phyloP scores from a whole-genome alignment of 2,113 vertebrate genomes.

The Tyto alba region DNA sequence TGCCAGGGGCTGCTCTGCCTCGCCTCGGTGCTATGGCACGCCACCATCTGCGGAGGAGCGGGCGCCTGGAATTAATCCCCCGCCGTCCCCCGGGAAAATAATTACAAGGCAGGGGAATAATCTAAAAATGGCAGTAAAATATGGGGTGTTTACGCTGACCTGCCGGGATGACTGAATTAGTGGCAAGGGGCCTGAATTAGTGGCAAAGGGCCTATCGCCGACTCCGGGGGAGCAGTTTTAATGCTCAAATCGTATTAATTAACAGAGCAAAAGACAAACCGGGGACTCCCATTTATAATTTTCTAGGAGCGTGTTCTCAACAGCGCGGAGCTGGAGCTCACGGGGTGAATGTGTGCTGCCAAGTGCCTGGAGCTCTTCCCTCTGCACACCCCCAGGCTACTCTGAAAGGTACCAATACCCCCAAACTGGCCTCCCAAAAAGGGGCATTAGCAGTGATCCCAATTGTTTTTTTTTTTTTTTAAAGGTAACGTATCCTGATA shows the following conservation, averaged over 20 bases:
- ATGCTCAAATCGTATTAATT: neutral
- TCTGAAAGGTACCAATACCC: neutral
- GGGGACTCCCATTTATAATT: neutral
- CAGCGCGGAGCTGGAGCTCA: neutral
- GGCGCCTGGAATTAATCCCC: neutral
- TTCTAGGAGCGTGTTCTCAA: neutral
- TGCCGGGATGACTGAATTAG: neutral
- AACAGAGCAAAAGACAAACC: neutral
- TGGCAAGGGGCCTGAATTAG: neutral
- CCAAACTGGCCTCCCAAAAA: neutral
- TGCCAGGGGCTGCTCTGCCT: neutral
- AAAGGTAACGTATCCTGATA: fast-evolving
- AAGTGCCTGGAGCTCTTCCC: neutral
- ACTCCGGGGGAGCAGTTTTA: neutral
- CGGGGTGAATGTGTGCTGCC: neutral
- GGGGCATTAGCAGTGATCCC: neutral
- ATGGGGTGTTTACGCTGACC: neutral
- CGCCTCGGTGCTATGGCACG: neutral
- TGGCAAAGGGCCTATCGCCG: neutral
- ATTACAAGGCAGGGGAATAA: neutral
- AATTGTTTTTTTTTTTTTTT: neutral
- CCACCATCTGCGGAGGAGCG: neutral
- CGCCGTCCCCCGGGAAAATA: fast-evolving
- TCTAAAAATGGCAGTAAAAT: neutral
- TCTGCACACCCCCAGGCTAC: neutral